These are phyloP conservation scores for Melanotaenia boesemani DNA, from an alignment of 2,797 vertebrate genomes.

Conservation along the genomic window DNA sequence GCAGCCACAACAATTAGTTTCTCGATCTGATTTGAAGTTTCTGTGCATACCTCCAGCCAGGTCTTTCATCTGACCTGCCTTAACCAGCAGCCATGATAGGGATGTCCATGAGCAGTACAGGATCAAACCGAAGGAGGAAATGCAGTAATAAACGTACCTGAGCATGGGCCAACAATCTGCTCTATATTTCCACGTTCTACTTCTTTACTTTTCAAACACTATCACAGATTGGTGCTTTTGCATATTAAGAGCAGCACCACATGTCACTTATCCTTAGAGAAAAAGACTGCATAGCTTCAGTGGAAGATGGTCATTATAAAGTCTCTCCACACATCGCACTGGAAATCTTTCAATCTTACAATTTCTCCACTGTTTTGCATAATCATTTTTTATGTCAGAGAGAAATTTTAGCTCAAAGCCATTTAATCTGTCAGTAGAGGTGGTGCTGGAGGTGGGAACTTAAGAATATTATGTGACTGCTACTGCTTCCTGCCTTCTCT, in stretches of 20 bases:
- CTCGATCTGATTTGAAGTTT: neutral
- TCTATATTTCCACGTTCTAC: no score
- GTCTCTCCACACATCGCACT: neutral
- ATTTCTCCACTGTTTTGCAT: slow-evolving; percentile 12
- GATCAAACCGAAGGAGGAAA: neutral
- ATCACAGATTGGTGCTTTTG: neutral
- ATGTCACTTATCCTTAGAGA: neutral
- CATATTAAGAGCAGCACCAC: no score
- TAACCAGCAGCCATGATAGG: slow-evolving; percentile 56
- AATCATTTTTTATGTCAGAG: slow-evolving; percentile 3
- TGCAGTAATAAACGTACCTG: slow-evolving; percentile 15
- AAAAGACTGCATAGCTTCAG: neutral
- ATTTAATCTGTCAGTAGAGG: slow-evolving; percentile 21
- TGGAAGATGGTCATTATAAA: neutral
- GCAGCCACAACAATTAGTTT: neutral
- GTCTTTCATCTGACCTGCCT: slow-evolving; percentile 45
- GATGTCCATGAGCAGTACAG: slow-evolving; percentile 33
- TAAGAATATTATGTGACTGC: slow-evolving; percentile 47
- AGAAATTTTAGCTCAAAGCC: slow-evolving; percentile 23
- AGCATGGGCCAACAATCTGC: slow-evolving; percentile 21
- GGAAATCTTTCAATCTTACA: slow-evolving; percentile 13
- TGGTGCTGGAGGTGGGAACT: neutral
- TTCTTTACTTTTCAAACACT: neutral
- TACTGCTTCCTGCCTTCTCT: slow-evolving; percentile 15
- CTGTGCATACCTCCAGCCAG: slow-evolving; percentile 7